Conservation (phyloP, 2,888 invertebrate species). For the Ormyrus thymus region DNA sequence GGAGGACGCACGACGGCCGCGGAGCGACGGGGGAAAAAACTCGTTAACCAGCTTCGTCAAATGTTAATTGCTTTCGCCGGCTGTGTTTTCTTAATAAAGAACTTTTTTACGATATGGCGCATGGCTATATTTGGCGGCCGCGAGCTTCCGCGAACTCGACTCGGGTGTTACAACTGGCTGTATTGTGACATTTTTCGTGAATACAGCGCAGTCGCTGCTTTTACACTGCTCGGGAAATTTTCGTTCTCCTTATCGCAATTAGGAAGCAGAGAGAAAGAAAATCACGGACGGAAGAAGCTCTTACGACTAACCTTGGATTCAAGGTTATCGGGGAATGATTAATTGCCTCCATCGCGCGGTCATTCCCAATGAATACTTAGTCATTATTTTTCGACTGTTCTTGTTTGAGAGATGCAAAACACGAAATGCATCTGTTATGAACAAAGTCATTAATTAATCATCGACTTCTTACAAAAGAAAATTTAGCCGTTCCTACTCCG, state of each 20-base stretch:
- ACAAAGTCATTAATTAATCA: slow-evolving; percentile 50
- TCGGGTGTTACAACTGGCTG: too few relatives aligned
- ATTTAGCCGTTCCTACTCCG: background rate
- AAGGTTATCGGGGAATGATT: slow-evolving; percentile 50
- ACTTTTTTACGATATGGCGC: slow-evolving; percentile 4
- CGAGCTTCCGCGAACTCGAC: too few relatives aligned
- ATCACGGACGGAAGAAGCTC: slow-evolving; percentile 33
- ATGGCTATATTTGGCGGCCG: too few relatives aligned
- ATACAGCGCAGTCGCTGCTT: too few relatives aligned
- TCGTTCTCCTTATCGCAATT: too few relatives aligned
- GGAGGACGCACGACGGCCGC: background rate
- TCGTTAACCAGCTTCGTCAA: slow-evolving; percentile 53
- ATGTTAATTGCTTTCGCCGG: slow-evolving; percentile 51
- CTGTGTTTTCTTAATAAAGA: slow-evolving; percentile 1
- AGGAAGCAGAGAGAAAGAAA: background rate
- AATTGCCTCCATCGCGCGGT: slow-evolving; percentile 40
- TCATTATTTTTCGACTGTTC: slow-evolving; percentile 50
- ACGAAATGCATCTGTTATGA: slow-evolving; percentile 39
- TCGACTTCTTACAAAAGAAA: slow-evolving; percentile 4
- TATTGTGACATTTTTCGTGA: too few relatives aligned
- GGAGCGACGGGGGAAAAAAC: slow-evolving; percentile 41
- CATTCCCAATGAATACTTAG: slow-evolving; percentile 41
- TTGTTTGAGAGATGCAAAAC: slow-evolving; percentile 50
- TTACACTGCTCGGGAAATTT: too few relatives aligned
- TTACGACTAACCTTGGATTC: slow-evolving; percentile 46